Base-by-base conservation (phyloP, 2,113 vertebrate genomes). In the Oplegnathus fasciatus region DNA sequence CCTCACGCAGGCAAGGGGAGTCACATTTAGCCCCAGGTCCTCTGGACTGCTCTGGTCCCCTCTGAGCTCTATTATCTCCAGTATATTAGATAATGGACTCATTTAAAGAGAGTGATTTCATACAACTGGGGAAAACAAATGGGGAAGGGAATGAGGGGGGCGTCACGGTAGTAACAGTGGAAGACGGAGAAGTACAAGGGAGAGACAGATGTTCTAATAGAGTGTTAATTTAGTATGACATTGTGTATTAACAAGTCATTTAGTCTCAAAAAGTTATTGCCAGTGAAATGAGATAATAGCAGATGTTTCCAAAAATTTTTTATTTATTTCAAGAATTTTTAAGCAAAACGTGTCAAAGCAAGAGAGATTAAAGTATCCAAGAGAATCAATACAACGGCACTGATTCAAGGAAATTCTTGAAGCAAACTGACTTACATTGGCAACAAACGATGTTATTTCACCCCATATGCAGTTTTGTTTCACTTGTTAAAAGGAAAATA, bases 1-100 rank as follows among this genome's bases (percentile, higher is more conserved):
- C 86, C 75, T 88, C 69, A 77, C 34, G 55, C 62, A 85, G 73
- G 52, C 54, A 22, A 30, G 22, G 70, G 88, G 69, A 64, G 82
- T 86, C 81, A 79, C 75, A 77, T 74, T 73, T 55, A 84, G 86
- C 77, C 84, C 74, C 32, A 26, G 71, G 82, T 77, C 54, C 34
- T 85, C 58, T 70, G 40, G 42, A 64, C 24, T 15, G 44, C 42
- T 86, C 44, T 50, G 32, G 70, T 86, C 83, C 60, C 68, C 60
- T 70, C 60, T 57, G 70, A 73, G 75, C 67, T 42, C 48, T 68
- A 86, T 89, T 57, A 85, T 86, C 75, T 78, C 24, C 18, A 60
- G 14, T 65, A 37, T 37, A 46, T 71, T 57, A 48, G 26, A 26
- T 71, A 64, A 75, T 22, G 68, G 22, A 28, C 28, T 60, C 8